These are phyloP conservation scores for Petrosia ficiformis DNA, from an alignment of 37 sponge, comb jelly and placozoan species.

Conservation along the genomic window DNA sequence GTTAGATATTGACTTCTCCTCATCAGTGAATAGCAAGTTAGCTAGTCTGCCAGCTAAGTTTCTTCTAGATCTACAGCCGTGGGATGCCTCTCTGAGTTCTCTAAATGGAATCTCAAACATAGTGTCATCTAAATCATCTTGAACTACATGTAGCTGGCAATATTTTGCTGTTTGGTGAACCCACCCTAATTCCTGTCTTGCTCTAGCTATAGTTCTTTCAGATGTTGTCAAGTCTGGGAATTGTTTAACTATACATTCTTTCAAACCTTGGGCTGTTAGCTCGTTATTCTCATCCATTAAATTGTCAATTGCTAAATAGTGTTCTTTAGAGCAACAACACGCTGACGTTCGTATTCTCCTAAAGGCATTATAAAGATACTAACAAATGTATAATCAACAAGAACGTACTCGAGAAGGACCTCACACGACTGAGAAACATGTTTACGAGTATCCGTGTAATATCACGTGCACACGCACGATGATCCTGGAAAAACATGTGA, in stretches of 20 bases:
- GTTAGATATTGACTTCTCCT: background rate
- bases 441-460: too few species aligned
- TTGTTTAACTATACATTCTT: constrained; percentile 3
- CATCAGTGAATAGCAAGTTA: background rate
- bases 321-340: background rate
- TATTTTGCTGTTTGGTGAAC: constrained; percentile 12
- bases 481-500: too few species aligned
- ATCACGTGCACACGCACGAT: too few species aligned
- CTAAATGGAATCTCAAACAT: too few species aligned
- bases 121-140: too few species aligned
- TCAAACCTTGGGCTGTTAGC: constrained; percentile 20
- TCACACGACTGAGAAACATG: too few species aligned
- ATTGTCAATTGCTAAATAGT: background rate
- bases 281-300: constrained; percentile 9
- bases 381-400: too few species aligned
- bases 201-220: constrained; percentile 22
- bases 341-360: background rate
- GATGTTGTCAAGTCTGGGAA: constrained; percentile 25
- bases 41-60: background rate
- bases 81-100: too few species aligned
- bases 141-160: constrained; percentile 40
- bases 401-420: too few species aligned
- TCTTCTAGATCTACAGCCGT: too few species aligned
- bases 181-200: constrained; percentile 19
- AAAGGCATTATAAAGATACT: too few species aligned